Percentiles rank a stretch among this genome's conserved stretches.
These are phyloP conservation scores for Acrobasis repandana DNA, from an alignment of 2,888 invertebrate species.

Conservation along the genomic window DNA sequence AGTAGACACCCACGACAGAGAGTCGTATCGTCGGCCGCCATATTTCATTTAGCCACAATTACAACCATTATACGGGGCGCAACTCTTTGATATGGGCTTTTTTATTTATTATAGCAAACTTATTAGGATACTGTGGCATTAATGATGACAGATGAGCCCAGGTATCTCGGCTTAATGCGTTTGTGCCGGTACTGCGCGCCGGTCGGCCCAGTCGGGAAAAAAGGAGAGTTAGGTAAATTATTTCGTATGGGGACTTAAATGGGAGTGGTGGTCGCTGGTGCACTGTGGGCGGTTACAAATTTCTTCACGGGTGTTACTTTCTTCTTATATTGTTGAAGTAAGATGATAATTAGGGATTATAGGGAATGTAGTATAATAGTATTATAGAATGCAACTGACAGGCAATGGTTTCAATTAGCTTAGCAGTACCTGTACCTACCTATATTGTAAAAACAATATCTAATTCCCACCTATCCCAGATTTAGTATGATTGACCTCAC, in stretches of 20 bases:
- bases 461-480: too few species aligned
- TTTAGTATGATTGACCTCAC: too few species aligned
- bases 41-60: conserved; percentile 80
- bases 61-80: conserved; percentile 79
- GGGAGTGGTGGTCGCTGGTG: conserved; percentile 18
- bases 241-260: conserved; percentile 48
- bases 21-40: conserved; percentile 59
- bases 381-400: too few species aligned
- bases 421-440: too few species aligned
- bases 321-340: conserved; percentile 9
- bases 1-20: conserved; percentile 70
- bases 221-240: conserved; percentile 55
- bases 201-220: conserved; percentile 50
- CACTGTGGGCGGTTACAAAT: conserved; percentile 23
- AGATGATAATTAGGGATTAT: conserved; percentile 18
- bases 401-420: conserved; percentile 2
- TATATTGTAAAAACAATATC: too few species aligned
- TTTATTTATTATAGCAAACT: conserved; percentile 79
- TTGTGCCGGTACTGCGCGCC: conserved; percentile 54
- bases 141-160: conserved; percentile 81
- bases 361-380: not conserved
- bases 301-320: conserved; percentile 15
- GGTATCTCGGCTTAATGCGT: conserved; percentile 67
- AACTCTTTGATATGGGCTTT: conserved; percentile 75
- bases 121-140: conserved; percentile 80